Base-by-base conservation (phyloP, 2,113 vertebrate species). In the Ailurus styani region DNA sequence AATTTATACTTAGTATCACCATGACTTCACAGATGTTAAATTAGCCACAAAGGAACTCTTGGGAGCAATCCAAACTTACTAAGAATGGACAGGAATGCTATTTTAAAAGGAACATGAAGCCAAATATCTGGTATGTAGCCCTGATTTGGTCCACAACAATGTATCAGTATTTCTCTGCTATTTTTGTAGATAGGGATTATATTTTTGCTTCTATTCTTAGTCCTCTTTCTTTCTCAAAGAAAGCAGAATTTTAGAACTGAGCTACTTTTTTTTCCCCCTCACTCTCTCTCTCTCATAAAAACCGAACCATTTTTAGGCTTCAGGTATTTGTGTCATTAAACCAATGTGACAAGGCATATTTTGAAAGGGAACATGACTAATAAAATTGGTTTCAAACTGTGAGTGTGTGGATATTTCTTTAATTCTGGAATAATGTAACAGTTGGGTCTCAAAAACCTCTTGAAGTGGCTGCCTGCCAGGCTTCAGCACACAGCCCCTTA, bases 11-110 rank as follows among this genome's bases (percentile, higher is more conserved):
- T 94, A 89, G 50, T 94, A 91, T 86, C 55, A 54, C 85, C 37
- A 57, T 70, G 57, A 96, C 78, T 96, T 98, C 94, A 98, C 72
- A 95, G 95, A 85, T 96, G 72, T 96, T 95, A 96, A 96, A 97
- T 90, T 97, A 96, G 47, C 52, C 85, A 91, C 81, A 91, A 94
- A 95, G 88, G 47, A 95, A 57, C 84, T 91, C 90, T 93, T 95
- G 90, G 95, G 91, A 90, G 34, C 52, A 89, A 62, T 94, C 72
- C 90, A 97, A 87, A 95, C 21, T 62, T 90, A 95, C 25, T 84
- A 94, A 90, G 94, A 96, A 87, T 93, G 95, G 27, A 82, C 60
- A 93, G 42, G 54, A 89, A 96, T 79, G 47, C 34, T 70, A 89
- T 96, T 96, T 97, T 97, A 66, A 95, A 97, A 94, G 93, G 60